These are phyloP conservation scores for Erpobdella octoculata DNA, from an alignment of 2,888 invertebrate species.

Conservation along the genomic window DNA sequence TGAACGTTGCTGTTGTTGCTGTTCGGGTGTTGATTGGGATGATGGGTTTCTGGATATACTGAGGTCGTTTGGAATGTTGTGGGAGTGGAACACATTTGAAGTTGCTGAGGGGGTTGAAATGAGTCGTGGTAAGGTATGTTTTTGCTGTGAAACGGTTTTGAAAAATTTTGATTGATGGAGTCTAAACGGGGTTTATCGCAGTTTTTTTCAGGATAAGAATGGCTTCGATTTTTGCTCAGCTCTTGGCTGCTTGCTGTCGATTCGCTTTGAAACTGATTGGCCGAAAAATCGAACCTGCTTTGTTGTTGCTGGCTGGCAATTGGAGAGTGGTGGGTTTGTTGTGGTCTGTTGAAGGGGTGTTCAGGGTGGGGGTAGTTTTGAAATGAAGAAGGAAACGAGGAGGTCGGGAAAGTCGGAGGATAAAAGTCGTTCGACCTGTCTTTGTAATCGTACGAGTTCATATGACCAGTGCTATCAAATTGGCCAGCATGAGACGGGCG, in stretches of 20 bases:
- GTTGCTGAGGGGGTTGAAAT: background rate
- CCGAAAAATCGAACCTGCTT: background rate
- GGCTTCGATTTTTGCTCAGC: background rate
- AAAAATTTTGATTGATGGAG: background rate
- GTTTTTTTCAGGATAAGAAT: background rate
- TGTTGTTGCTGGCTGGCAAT: background rate
- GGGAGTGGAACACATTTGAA: background rate
- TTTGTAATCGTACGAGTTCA: background rate
- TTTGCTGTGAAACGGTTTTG: background rate
- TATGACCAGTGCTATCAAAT: background rate
- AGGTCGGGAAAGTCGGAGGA: background rate
- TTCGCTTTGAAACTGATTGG: background rate
- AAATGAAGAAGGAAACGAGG: background rate
- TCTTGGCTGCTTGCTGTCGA: background rate
- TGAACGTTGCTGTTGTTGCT: constrained; percentile 4
- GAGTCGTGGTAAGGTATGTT: no score
- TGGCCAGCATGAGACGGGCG: background rate
- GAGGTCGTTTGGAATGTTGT: background rate
- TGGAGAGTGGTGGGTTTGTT: background rate
- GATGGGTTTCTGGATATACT: no score
- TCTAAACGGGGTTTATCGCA: background rate
- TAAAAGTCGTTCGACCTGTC: background rate
- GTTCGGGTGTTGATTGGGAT: background rate
- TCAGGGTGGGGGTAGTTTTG: background rate
- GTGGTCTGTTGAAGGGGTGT: background rate